A percentile compares a stretch with the other conserved stretches of the same genome.
phyloP scores from a whole-genome alignment of 2,888 invertebrate species.

The Platycheirus rosarum region DNA sequence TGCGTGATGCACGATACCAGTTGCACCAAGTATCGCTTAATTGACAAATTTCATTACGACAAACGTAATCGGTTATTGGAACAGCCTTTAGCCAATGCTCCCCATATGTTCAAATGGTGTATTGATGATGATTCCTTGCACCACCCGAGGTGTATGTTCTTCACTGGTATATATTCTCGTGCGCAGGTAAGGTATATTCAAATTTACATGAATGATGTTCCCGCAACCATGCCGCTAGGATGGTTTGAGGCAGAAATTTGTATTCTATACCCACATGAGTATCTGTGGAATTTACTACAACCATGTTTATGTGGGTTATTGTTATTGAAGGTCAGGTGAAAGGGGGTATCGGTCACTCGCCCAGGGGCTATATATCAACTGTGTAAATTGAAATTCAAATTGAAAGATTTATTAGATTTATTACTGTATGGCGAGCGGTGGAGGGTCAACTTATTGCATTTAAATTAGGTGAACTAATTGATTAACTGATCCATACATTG shows the following conservation, averaged over 20 bases:
- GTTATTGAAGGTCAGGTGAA: slow-evolving; percentile 19
- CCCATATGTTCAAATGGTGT: slow-evolving; percentile 27
- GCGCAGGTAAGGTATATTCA: slow-evolving; percentile 3
- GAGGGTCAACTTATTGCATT: slow-evolving; percentile 18
- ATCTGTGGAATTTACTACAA: slow-evolving; percentile 14
- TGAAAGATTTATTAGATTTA: slow-evolving; percentile 11
- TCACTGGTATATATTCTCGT: neutral
- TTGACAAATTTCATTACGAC: slow-evolving; percentile 28
- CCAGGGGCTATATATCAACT: neutral
- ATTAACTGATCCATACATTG: slow-evolving; percentile 2
- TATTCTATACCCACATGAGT: slow-evolving; percentile 3
- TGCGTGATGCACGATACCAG: neutral
- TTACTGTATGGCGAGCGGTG: neutral
- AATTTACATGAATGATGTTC: slow-evolving; percentile 22
- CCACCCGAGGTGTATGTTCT: slow-evolving; percentile 1
- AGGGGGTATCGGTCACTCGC: neutral
- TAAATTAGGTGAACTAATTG: slow-evolving; percentile 18
- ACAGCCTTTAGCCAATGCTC: slow-evolving; percentile 49
- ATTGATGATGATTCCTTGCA: neutral
- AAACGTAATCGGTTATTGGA: slow-evolving; percentile 55
- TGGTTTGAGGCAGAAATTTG: slow-evolving; percentile 40
- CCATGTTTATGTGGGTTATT: slow-evolving; percentile 8
- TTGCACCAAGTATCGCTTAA: neutral
- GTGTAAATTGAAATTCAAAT: slow-evolving; percentile 28
- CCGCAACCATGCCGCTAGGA: neutral